Percentiles rank a stretch among this genome's conserved stretches.
phyloP scores from a whole-genome alignment of 2,888 invertebrate species.

The Liopterus haemorrhoidalis region DNA sequence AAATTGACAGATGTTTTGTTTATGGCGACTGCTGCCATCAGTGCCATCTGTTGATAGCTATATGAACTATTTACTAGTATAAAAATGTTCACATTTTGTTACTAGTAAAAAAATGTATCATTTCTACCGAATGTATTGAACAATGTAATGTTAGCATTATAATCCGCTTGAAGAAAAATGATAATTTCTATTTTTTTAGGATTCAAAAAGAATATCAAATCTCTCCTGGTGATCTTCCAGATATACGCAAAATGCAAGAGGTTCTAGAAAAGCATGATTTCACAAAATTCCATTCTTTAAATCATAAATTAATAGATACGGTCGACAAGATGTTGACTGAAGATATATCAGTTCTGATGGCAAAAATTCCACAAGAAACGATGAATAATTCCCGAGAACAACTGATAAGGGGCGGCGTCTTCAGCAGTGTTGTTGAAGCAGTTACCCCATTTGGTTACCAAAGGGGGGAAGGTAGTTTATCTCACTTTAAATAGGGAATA shows the following conservation, averaged over 20 bases:
- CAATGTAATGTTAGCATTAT: too few species aligned
- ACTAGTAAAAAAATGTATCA: too few species aligned
- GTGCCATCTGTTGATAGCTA: too few species aligned
- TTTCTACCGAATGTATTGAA: too few species aligned
- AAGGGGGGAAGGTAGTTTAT: conserved; percentile 89
- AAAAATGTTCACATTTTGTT: too few species aligned
- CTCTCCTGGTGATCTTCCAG: conserved; percentile 96
- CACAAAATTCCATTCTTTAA: conserved; percentile 84
- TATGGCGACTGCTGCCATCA: too few species aligned
- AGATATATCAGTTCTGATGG: conserved; percentile 92
- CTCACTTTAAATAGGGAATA: too few species aligned
- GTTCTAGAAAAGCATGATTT: conserved; percentile 82
- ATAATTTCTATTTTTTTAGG: too few species aligned
- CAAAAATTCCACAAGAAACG: conserved; percentile 71
- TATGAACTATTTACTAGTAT: too few species aligned
- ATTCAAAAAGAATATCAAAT: conserved; percentile 89
- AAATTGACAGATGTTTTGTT: too few species aligned
- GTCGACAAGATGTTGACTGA: conserved; percentile 93
- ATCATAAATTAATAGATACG: conserved; percentile 81
- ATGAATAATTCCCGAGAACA: conserved; percentile 27
- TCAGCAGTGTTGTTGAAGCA: conserved; percentile 80
- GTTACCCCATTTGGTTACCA: conserved; percentile 89
- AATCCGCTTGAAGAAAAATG: too few species aligned
- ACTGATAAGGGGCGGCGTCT: conserved; percentile 74
- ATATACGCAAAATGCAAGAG: conserved; percentile 90